Percentiles rank a stretch among this genome's conserved stretches.
phyloP scores from a whole-genome alignment of 2,888 invertebrate genomes.

The Hypomecis punctinalis region DNA sequence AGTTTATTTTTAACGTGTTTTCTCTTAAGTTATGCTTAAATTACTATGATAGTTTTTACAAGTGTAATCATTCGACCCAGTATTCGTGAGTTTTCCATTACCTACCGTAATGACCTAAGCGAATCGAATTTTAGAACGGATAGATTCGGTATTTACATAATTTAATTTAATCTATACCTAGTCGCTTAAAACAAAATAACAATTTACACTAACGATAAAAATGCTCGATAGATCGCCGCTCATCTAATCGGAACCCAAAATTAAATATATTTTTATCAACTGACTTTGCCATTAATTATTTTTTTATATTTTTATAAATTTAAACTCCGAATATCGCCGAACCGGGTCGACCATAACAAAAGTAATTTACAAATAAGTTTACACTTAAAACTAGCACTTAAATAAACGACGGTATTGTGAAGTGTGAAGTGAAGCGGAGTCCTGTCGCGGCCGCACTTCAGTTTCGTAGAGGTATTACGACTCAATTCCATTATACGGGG shows the following conservation, averaged over 20 bases:
- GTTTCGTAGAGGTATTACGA: slow-evolving; percentile 74
- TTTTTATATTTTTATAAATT: slow-evolving; percentile 73
- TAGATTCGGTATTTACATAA: slow-evolving; percentile 81
- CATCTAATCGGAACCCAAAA: slow-evolving; percentile 79
- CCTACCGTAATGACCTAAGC: slow-evolving; percentile 79
- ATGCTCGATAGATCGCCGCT: slow-evolving; percentile 82
- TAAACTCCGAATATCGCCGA: slow-evolving; percentile 83
- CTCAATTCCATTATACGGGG: slow-evolving; percentile 67
- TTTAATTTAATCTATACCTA: slow-evolving; percentile 83
- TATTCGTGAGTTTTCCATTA: slow-evolving; percentile 76
- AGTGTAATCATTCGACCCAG: slow-evolving; percentile 76
- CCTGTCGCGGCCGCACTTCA: slow-evolving; percentile 53
- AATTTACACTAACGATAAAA: slow-evolving; percentile 84
- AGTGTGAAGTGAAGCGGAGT: slow-evolving; percentile 56
- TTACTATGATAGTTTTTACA: slow-evolving; percentile 69
- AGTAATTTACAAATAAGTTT: slow-evolving; percentile 81
- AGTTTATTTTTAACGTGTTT: slow-evolving; percentile 84
- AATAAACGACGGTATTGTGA: slow-evolving; percentile 70
- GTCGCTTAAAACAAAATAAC: slow-evolving; percentile 84
- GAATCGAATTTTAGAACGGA: slow-evolving; percentile 77
- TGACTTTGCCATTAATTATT: slow-evolving; percentile 77
- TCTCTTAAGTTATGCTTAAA: slow-evolving; percentile 68
- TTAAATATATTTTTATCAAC: slow-evolving; percentile 78
- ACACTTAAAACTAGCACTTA: slow-evolving; percentile 76
- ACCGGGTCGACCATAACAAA: slow-evolving; percentile 83